These are phyloP conservation scores for Phalacrocorax pelagicus DNA, from an alignment of 2,113 vertebrate species.

Conservation along the genomic window DNA sequence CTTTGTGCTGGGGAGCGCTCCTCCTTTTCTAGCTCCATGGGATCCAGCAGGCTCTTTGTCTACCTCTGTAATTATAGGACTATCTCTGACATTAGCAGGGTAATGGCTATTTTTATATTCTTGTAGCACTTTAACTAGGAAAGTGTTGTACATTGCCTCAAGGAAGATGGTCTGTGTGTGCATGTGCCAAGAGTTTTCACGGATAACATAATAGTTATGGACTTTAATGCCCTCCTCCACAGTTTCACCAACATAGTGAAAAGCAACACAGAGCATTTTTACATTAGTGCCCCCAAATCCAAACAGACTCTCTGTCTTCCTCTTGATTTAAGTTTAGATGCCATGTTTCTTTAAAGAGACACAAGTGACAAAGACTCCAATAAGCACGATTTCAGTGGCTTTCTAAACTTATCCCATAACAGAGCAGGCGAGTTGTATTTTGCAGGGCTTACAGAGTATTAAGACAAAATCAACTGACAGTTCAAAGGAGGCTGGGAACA, in stretches of 20 bases:
- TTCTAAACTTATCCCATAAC: neutral
- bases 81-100: neutral
- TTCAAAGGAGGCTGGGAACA: slow-evolving; percentile 34
- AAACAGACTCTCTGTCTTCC: neutral
- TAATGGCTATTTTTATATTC: neutral
- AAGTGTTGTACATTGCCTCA: neutral
- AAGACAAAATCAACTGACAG: slow-evolving; percentile 5
- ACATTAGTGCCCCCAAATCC: neutral
- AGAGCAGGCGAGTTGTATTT: neutral
- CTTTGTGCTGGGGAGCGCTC: neutral
- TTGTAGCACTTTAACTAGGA: neutral
- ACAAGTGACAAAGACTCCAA: neutral
- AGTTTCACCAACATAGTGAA: neutral
- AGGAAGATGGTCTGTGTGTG: neutral
- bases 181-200: neutral
- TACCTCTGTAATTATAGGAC: neutral
- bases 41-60: neutral
- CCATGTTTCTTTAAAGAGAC: neutral
- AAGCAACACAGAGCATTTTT: neutral
- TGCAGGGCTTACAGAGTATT: neutral
- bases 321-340: neutral
- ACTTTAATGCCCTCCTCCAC: neutral
- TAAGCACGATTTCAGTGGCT: neutral
- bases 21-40: neutral
- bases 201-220: neutral